phyloP scores from a whole-genome alignment of 2,888 invertebrate genomes.

The Drosophila flavopinicola region DNA sequence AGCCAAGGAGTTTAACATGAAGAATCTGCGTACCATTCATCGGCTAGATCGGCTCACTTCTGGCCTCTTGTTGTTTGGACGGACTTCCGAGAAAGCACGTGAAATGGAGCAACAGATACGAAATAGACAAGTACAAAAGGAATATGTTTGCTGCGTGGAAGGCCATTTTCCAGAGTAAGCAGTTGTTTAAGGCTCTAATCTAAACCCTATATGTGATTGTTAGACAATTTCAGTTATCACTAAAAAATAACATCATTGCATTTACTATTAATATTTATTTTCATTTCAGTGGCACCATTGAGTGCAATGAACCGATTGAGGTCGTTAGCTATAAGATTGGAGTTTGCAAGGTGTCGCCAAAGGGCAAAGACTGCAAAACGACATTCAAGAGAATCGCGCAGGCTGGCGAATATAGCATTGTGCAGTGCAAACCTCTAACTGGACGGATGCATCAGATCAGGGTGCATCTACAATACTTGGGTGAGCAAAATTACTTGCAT shows the following conservation, averaged over 20 bases:
- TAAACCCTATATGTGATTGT: background rate
- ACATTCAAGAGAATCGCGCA: conserved; percentile 94
- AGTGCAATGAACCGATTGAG: conserved; percentile 95
- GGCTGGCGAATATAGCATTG: conserved; percentile 95
- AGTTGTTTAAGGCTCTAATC: background rate
- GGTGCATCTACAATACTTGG: conserved; percentile 98
- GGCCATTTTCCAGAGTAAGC: conserved; percentile 95
- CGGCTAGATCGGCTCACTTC: conserved; percentile 98
- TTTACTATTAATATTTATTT: too few relatives aligned
- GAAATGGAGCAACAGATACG: conserved; percentile 97
- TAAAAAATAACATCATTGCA: too few relatives aligned
- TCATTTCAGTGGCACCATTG: conserved; percentile 88
- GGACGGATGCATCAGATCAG: conserved; percentile 99
- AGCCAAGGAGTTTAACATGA: conserved; percentile 96
- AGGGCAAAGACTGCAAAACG: conserved; percentile 96
- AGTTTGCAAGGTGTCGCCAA: conserved; percentile 94
- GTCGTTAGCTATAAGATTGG: conserved; percentile 97
- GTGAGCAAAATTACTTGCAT: conserved; percentile 83
- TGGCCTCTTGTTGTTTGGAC: conserved; percentile 94
- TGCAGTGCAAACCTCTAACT: conserved; percentile 96
- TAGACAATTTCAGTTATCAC: too few relatives aligned
- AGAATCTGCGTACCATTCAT: conserved; percentile 96
- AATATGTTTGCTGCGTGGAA: conserved; percentile 97
- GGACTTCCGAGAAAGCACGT: conserved; percentile 95
- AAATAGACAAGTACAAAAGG: conserved; percentile 95